Evolutionary conservation across 2,888 invertebrate genomes (phyloP), one percentile per base, ranked within the genome.

Genomic region (Amblyjoppa proteus): DNA sequence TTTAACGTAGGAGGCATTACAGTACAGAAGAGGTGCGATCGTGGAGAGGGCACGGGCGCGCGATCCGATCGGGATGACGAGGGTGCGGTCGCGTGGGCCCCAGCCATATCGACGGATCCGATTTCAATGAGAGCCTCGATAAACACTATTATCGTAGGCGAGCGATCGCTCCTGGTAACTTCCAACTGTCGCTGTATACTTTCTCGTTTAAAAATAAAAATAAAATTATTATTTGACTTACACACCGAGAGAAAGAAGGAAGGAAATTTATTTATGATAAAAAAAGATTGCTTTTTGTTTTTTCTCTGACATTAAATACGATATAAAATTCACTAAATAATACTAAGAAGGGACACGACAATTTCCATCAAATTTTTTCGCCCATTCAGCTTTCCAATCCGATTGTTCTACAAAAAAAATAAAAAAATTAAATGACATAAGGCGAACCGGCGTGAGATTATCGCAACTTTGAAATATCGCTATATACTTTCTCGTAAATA

Each of bases 81-180:
- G 34, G 81, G 81, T 71, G 81, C 76, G 81, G 81, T 81, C 76
- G 69, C 81, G 70, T 61, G 31, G 70, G 76, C 61, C 76, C 49
- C 56, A 13, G 66, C 41, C n/a, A 68, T 76, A 76, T 81, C 68
- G 70, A 25, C 38, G 53, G 49, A 31, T 81, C 81, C 76, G 76
- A 81, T 76, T 81, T 76, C 81, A 81, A 81, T 64, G 81, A 81
- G 70, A 76, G 81, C 64, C 20, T 81, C 81, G 76, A 81, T 70
- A 81, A 58, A 58, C 76, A 70, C 70, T 76, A 70, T 81, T 81
- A 81, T 20, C 38, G 49, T 34, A 58, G 73, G 34, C 70, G 58
- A 16, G 53, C 81, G 70, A 76, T 81, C 51, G 28, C 61, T 76
- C 34, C 64, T 13, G 34, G 76, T 41, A 34, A 64, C 51, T 69